Base-by-base conservation (phyloP, 2,888 invertebrate genomes). In the Cordilura impudica region DNA sequence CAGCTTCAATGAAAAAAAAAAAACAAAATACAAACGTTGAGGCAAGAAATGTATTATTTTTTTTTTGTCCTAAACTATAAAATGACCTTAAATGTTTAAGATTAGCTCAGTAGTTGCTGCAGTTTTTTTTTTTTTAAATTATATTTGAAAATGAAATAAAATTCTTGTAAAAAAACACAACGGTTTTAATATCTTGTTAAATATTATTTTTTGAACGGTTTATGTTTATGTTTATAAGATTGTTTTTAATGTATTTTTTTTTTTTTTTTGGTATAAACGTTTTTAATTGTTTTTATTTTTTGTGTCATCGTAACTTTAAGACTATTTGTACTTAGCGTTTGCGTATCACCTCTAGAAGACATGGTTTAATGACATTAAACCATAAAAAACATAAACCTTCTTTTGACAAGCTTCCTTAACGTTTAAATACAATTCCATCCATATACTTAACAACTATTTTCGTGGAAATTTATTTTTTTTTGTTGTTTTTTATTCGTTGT, bases 351-450 rank as follows among this genome's bases (percentile, higher is more conserved):
- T 79, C 74, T 45, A 45, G 18, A 8, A 45, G 63, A 29, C 43
- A 73, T 53, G 73, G 54, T 73, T 78, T 75, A 63, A 79, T 67
- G 66, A 56, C 71, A 71, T 75, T 75, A 79, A 79, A 75, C 66
- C 71, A 79, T 67, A 61, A 58, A 60, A 79, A 75, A 54, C 79
- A 79, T 79, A 79, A 79, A 79, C 79, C 79, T 75, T 79, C 61
- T 78, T 75, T 75, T 54, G 75, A 76, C 75, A 76, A 76, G 69
- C 69, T 76, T 76, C 75, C 69, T 70, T 51, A 21, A 49, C 10
- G 10, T 43, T 43, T 14, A 39, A 58, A 43, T 43, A 29, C 47
- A 58, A 18, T 35, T 65, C 26, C 53, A 53, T 4, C 35, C 43
- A 43, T 45, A 29, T 39, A 71, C 70, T 49, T 61, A 71, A 58